phyloP scores from a whole-genome alignment of 2,113 vertebrate genomes.

The Trochalopteron elliotii region DNA sequence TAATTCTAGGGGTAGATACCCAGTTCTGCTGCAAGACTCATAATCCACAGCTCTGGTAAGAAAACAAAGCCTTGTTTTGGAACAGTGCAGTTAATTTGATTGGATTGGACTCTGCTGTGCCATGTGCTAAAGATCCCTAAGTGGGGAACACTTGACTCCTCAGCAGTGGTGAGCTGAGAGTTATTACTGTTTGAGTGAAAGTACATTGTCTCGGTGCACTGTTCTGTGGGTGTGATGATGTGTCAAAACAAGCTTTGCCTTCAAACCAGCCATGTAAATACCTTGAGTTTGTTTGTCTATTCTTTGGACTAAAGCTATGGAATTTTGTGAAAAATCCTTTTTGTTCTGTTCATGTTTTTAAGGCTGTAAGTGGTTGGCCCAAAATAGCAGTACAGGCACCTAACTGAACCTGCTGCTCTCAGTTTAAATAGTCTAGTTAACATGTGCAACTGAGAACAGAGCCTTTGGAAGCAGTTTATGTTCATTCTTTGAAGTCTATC shows the following conservation, averaged over 20 bases:
- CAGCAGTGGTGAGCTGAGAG: not conserved
- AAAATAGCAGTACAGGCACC: not conserved
- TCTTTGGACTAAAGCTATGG: not conserved
- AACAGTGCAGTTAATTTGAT: not conserved
- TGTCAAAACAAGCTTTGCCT: not conserved
- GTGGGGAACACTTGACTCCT: not conserved
- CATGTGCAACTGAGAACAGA: not conserved
- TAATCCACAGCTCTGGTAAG: not conserved
- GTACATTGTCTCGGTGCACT: not conserved
- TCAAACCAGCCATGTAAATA: not conserved
- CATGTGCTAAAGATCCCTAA: not conserved
- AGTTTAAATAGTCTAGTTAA: not conserved
- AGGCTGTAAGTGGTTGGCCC: not conserved
- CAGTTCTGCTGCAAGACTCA: not conserved
- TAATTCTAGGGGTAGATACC: not conserved
- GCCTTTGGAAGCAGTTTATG: not conserved
- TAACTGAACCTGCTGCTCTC: not conserved
- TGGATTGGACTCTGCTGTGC: not conserved
- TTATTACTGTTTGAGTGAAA: not conserved
- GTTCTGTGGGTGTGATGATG: rapidly evolving
- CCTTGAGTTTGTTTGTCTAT: not conserved
- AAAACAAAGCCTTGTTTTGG: not conserved
- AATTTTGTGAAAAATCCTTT: not conserved
- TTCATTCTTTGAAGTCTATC: not conserved
- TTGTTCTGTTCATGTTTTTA: not conserved